Evolutionary conservation across 2,113 vertebrate genomes (phyloP).

Genomic region (Natator depressus): DNA sequence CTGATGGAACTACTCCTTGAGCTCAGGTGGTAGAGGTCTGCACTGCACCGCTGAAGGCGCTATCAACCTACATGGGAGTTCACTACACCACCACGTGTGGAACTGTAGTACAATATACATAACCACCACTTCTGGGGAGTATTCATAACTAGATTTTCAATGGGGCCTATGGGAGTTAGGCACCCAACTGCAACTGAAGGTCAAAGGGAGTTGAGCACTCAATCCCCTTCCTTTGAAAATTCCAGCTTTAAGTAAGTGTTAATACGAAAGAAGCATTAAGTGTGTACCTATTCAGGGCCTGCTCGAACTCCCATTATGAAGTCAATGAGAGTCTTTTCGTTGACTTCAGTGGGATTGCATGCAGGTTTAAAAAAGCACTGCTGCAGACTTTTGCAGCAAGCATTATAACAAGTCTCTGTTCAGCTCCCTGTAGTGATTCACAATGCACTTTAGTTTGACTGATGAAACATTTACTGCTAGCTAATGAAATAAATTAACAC

Average conservation of each 20-base stretch:
- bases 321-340: background rate
- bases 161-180: background rate
- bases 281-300: background rate
- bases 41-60: background rate
- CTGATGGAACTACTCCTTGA: background rate
- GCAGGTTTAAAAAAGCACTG: background rate
- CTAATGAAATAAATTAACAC: constrained; percentile 20
- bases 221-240: background rate
- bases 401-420: background rate
- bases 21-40: background rate
- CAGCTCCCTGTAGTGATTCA: background rate
- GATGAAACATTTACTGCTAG: background rate
- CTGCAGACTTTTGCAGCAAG: background rate
- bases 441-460: background rate
- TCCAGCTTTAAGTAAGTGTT: background rate
- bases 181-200: background rate
- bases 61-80: background rate
- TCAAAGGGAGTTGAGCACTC: background rate
- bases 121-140: background rate
- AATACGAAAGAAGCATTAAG: background rate
- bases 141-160: background rate
- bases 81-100: background rate
- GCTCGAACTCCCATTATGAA: background rate
- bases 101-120: background rate
- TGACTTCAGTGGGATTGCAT: background rate